Evolutionary conservation across 2,888 invertebrate species (phyloP), one percentile per base, ranked within the genome.

Genomic region (Stenichneumon culpator): DNA sequence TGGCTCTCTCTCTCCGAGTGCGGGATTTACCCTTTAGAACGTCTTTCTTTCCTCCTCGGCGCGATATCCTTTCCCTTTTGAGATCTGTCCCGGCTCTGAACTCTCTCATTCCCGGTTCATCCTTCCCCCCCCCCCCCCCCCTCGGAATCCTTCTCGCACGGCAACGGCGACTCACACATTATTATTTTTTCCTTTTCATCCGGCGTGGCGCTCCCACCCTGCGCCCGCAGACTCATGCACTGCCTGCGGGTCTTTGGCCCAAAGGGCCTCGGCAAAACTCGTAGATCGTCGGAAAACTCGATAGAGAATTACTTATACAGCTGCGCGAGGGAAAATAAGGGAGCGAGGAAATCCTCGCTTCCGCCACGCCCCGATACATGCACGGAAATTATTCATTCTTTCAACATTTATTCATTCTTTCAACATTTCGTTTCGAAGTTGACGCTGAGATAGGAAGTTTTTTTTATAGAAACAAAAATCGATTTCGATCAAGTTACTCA

Each of bases 131-230:
- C 25, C 6, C 25, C 25, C n/a, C 52, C 52, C 25, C 14, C 52
- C 50, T 1, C 28, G 60, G 60, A 28, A 60, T 60, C 60, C 70
- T 72, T 44, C 52, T 4, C 57, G 25, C 54, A 47, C 28, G 14
- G 16, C 3, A 54, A 14, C 44, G 22, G 28, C 44, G 47, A 32
- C 44, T 57, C 60, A 14, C 39, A n/a, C 16, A n/a, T 78, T 57
- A 68, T 78, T 67, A 50, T 70, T 70, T 67, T 47, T 69, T 79
- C 63, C 67, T 39, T 82, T 73, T 74, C 70, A 52, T 68, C 68
- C 52, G 39, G 16, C 36, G 44, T 16, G 5, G 44, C 22, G 50
- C 60, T 69, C 44, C 47, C 60, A 57, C 57, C 16, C 44, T 47
- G 65, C 32, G 5, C n/a, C 22, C 19, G 50, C 22, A 36, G 7